Evolutionary conservation across 1,140 invertebrate genomes (phyloP), one percentile per base, ranked within the genome.

Genomic region (Drosophila ficusphila): DNA sequence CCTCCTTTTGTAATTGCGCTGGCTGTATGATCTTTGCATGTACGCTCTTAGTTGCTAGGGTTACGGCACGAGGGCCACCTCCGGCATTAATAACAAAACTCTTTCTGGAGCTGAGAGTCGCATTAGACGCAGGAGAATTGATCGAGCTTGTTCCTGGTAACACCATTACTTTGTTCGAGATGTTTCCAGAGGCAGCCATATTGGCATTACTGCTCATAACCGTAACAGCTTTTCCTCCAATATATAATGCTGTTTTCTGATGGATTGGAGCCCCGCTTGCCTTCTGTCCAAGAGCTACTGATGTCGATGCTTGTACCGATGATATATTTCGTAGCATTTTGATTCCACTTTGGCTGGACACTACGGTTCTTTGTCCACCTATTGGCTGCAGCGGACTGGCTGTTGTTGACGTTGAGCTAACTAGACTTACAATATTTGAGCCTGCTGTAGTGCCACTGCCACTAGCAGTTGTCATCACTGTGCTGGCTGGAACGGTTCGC

Each of bases 171-270:
- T 91, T 92, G 14, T 69, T 77, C 3, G 60, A 38, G 8, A 53
- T 46, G 11, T 46, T 16, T 6, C 25, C 47, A 5, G 53, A 34
- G 2, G 60, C 21, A 3, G 60, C 73, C 91, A 79, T 46, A 4
- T 47, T 52, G 2, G 78, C 16, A 54, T 64, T 92, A 6, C 92
- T 92, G 7, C 93, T 92, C 92, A 94, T 93, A 18, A 96, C 92
- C 2, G 95, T 95, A 1, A 96, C 93, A 4, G 94, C 94, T 90
- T 95, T 95, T 1, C 95, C 95, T n/a, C 94, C 93, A 72, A 95
- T 85, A 38, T 76, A 93, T 29, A 94, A 93, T 18, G 95, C 92
- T 14, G 94, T 92, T 77, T 95, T 94, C 91, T 94, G 91, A 21
- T 91, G 78, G 4, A 83, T 25, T 4, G 49, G 34, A 18, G 58